Base-by-base conservation (phyloP, 2,888 invertebrate genomes). In the Campaea margaritaria region DNA sequence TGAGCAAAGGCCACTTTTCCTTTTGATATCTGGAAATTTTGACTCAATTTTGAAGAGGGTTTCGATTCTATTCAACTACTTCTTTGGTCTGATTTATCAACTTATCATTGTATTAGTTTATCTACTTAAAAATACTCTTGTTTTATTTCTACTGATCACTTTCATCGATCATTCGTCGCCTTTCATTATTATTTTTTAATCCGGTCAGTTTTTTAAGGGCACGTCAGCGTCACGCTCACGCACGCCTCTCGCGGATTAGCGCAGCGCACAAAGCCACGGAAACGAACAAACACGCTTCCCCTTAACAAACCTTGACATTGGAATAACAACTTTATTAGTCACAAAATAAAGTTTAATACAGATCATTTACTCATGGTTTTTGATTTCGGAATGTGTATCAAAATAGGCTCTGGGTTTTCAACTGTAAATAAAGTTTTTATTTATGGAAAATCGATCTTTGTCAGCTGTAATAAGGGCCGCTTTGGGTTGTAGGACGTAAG, bases 241-340 rank as follows among this genome's bases (percentile, higher is more conserved):
- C 91, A 89, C 83, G 76, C 76, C 68, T 68, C 76, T 69, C 64
- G 79, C 80, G 86, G 91, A 89, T 91, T 90, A 91, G 75, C 78
- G 43, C 60, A 55, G 43, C 70, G 64, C 75, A 82, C 83, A 84
- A 85, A 84, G 78, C 79, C 77, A 67, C 79, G 83, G 81, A 82
- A 80, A 77, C 81, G 69, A 72, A 75, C 81, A 78, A 79, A 78
- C 70, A 73, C 73, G 79, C 82, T 76, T 76, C 79, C 85, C 83
- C 86, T 85, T 84, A 85, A 84, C 70, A 69, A 79, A 80, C 65
- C 70, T 68, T 60, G 64, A 70, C 79, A 77, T 73, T 69, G 65
- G 68, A 87, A 81, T 78, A 64, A 68, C 77, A 65, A 80, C 82
- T 75, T 67, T 86, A 85, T 74, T 47, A 12, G 58, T 52, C 66